A percentile compares a stretch with the other conserved stretches of the same genome.
These are phyloP conservation scores for Thera obeliscata DNA, from an alignment of 2,888 invertebrate species.

Conservation along the genomic window DNA sequence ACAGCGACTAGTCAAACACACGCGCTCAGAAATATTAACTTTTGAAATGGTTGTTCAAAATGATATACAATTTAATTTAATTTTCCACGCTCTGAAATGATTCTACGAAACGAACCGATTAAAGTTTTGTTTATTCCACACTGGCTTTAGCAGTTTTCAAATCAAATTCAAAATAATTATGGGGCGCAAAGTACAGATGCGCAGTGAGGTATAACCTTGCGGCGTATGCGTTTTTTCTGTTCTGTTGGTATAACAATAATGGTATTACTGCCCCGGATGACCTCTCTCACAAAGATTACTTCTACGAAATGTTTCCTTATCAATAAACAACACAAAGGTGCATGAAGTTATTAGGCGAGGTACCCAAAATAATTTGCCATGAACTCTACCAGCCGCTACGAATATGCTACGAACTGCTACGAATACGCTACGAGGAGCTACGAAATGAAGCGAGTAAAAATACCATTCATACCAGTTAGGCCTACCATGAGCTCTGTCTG, in stretches of 20 bases:
- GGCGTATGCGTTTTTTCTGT: too few relatives aligned
- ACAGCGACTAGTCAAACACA: constrained; percentile 16
- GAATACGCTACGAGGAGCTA: constrained; percentile 2
- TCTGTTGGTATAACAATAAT: too few relatives aligned
- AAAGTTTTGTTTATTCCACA: constrained; percentile 11
- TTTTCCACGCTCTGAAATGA: constrained; percentile 11
- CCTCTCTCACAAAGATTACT: too few relatives aligned
- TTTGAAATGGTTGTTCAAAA: constrained; percentile 7
- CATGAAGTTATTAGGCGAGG: too few relatives aligned
- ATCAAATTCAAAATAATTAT: constrained; percentile 6
- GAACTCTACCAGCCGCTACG: not conserved
- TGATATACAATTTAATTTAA: constrained; percentile 19
- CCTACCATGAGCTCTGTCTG: too few relatives aligned
- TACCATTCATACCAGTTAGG: not conserved
- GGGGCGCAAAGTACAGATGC: not conserved
- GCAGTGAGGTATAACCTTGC: too few relatives aligned
- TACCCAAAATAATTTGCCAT: too few relatives aligned
- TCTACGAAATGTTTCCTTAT: too few relatives aligned
- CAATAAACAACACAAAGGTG: too few relatives aligned
- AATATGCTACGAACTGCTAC: constrained; percentile 1
- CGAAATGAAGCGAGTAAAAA: not conserved
- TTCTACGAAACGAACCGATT: constrained; percentile 8
- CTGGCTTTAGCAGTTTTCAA: constrained; percentile 8
- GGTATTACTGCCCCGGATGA: too few relatives aligned
- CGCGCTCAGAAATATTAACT: constrained; percentile 14